Conservation (phyloP, 2,113 vertebrate genomes). For the Chloebia gouldiae region DNA sequence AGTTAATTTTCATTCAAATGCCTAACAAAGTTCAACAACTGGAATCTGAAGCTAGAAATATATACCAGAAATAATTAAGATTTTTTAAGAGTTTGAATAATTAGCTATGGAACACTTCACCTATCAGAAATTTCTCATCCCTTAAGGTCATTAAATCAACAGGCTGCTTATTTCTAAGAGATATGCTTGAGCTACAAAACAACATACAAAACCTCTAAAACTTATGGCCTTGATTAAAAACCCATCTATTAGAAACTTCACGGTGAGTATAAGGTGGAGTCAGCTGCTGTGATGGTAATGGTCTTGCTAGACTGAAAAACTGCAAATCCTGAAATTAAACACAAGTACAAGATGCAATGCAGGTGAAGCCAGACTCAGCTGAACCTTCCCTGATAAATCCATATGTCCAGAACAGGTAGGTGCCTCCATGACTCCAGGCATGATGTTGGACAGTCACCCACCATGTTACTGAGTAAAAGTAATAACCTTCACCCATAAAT, state of each 20-base stretch:
- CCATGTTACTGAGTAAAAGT: accelerated
- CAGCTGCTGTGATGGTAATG: neutral
- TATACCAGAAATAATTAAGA: neutral
- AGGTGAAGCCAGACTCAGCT: neutral
- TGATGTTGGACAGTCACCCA: neutral
- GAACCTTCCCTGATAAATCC: neutral
- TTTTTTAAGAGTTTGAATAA: neutral
- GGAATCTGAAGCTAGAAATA: neutral
- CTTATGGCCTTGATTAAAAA: neutral
- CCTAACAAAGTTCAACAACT: neutral
- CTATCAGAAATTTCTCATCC: neutral
- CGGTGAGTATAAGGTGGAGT: neutral
- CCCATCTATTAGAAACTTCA: neutral
- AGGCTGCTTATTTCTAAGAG: neutral
- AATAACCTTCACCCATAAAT: neutral
- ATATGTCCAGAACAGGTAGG: neutral
- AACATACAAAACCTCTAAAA: neutral
- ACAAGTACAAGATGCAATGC: neutral
- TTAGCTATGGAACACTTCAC: neutral
- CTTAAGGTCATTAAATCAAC: neutral
- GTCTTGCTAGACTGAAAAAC: neutral
- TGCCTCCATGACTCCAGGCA: neutral
- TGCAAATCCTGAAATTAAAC: neutral
- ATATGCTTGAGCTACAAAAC: neutral
- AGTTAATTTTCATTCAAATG: neutral